Evolutionary conservation across 2,113 vertebrate species (phyloP).

Genomic region (Eubucco bourcierii): DNA sequence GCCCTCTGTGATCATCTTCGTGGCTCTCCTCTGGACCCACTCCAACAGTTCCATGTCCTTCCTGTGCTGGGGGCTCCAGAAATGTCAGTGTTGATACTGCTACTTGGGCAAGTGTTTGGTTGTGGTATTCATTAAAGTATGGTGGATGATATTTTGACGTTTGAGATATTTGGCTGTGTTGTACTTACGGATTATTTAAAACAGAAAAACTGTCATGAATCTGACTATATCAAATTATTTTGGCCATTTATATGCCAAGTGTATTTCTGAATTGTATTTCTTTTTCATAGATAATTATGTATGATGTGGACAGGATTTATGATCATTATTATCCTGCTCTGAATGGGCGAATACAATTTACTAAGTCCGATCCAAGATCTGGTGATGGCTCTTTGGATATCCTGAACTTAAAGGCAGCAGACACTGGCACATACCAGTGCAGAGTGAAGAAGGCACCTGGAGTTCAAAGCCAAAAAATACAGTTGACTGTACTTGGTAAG

Average conservation of each 20-base stretch:
- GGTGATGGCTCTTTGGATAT: conserved; percentile 92
- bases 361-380: conserved; percentile 79
- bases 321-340: conserved; percentile 77
- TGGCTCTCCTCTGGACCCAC: no score
- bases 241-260: not conserved
- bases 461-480: conserved; percentile 83
- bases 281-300: conserved; percentile 85
- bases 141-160: not conserved
- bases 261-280: not conserved
- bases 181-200: not conserved
- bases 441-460: conserved; percentile 96
- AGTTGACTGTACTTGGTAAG: conserved; percentile 91
- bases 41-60: no score
- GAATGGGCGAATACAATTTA: conserved; percentile 88
- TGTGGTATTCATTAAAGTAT: not conserved
- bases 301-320: conserved; percentile 85
- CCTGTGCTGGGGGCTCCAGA: no score
- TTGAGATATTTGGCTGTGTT: not conserved
- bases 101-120: not conserved
- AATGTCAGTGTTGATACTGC: not conserved
- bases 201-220: not conserved
- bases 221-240: not conserved
- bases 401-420: conserved; percentile 80
- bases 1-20: no score
- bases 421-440: conserved; percentile 91